A percentile compares a stretch with the other conserved stretches of the same genome.
phyloP scores from a whole-genome alignment of 2,888 invertebrate species.

The Sepioteuthis lessoniana region DNA sequence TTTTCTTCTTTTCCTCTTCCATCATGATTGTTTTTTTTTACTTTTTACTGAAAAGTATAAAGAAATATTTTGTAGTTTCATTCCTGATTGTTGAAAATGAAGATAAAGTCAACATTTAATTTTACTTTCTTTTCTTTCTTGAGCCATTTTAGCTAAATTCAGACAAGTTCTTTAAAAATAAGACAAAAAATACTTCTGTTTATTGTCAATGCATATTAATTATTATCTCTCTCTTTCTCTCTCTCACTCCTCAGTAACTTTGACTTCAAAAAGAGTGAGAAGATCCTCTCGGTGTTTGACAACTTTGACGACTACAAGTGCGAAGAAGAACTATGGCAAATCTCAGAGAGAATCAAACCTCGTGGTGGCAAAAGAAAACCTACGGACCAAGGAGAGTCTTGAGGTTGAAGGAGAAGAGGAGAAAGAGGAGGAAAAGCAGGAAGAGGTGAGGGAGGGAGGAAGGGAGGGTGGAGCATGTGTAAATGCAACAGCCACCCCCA shows the following conservation, averaged over 20 bases:
- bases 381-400: constrained; percentile 35
- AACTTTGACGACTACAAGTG: constrained; percentile 95
- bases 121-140: too few relatives aligned
- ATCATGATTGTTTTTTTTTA: too few relatives aligned
- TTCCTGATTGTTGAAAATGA: too few relatives aligned
- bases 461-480: neutral
- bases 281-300: constrained; percentile 92
- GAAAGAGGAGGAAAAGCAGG: neutral
- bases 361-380: constrained; percentile 76
- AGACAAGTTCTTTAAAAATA: too few relatives aligned
- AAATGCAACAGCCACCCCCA: neutral
- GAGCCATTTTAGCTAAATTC: too few relatives aligned
- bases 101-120: too few relatives aligned
- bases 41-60: too few relatives aligned
- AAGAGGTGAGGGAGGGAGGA: constrained; percentile 26
- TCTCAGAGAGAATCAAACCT: constrained; percentile 97
- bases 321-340: constrained; percentile 99
- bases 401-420: neutral
- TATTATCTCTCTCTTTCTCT: neutral
- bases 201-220: too few relatives aligned
- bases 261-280: constrained; percentile 92
- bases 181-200: too few relatives aligned
- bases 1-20: too few relatives aligned
- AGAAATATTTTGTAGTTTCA: too few relatives aligned
- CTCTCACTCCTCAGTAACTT: constrained; percentile 75